A percentile compares a stretch with the other conserved stretches of the same genome.
Conservation (phyloP, 92 coral and sea anemone genomes). For the Micromussa lordhowensis region DNA sequence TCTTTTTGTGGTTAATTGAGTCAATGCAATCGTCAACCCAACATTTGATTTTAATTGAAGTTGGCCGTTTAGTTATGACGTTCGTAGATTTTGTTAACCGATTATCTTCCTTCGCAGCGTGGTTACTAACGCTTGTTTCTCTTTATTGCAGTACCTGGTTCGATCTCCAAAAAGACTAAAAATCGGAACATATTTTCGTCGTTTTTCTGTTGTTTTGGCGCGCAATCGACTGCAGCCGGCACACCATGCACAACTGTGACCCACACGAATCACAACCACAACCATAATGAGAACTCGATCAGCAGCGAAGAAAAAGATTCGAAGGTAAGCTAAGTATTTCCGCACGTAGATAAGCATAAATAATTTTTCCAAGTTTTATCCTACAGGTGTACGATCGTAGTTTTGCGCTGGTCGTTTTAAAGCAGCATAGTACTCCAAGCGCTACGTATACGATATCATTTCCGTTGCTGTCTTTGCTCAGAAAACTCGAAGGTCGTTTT, state of each 20-base stretch:
- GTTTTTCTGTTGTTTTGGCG: slow-evolving; percentile 98
- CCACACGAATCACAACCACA: slow-evolving; percentile 79
- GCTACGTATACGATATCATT: not conserved
- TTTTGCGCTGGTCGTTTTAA: not conserved
- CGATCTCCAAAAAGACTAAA: slow-evolving; percentile 87
- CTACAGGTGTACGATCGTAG: not conserved
- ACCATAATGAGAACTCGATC: slow-evolving; percentile 80
- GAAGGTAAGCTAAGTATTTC: slow-evolving; percentile 87
- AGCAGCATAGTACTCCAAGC: not conserved
- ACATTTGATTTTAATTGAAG: slow-evolving; percentile 26
- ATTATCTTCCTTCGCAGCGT: not conserved
- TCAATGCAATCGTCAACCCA: slow-evolving; percentile 58
- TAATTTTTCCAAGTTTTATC: not conserved
- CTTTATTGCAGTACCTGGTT: slow-evolving; percentile 74
- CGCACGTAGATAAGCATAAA: not conserved
- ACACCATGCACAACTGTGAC: slow-evolving; percentile 67
- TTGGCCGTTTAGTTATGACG: slow-evolving; percentile 23
- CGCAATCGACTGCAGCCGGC: slow-evolving; percentile 83
- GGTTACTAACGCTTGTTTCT: slow-evolving; percentile 7
- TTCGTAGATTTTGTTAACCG: slow-evolving; percentile 25
- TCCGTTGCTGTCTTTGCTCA: not conserved
- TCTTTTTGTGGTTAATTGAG: slow-evolving; percentile 48
- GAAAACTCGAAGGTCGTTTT: not conserved
- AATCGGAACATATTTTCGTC: slow-evolving; percentile 94
- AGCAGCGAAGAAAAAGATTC: slow-evolving; percentile 83